Conservation (phyloP, 2,113 vertebrate species). For the Aldabrachelys gigantea region DNA sequence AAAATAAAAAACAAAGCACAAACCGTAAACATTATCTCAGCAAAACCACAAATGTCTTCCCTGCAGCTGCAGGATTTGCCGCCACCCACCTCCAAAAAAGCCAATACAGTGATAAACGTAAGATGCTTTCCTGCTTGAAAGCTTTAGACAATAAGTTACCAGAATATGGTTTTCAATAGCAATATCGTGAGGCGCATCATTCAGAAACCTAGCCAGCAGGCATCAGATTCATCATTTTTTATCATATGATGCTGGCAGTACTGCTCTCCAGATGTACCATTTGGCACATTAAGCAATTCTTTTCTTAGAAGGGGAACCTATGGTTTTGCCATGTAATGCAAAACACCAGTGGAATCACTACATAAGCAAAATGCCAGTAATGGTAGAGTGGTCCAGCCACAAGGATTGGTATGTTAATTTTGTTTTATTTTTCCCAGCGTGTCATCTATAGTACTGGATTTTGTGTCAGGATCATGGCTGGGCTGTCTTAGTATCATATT, state of each 20-base stretch:
- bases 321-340: slow-evolving; percentile 78
- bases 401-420: slow-evolving; percentile 87
- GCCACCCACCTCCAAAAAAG: slow-evolving; percentile 77
- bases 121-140: slow-evolving; percentile 70
- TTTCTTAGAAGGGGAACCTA: slow-evolving; percentile 76
- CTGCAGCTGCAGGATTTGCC: slow-evolving; percentile 62
- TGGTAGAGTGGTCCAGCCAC: slow-evolving; percentile 87
- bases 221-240: slow-evolving; percentile 61
- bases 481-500: slow-evolving; percentile 59
- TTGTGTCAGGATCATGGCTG: slow-evolving; percentile 53
- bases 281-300: slow-evolving; percentile 81
- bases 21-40: slow-evolving; percentile 81
- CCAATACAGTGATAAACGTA: slow-evolving; percentile 79
- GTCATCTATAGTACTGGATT: slow-evolving; percentile 72
- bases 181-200: slow-evolving; percentile 73
- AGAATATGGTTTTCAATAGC: slow-evolving; percentile 70
- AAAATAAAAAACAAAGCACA: slow-evolving; percentile 81
- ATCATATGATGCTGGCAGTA: slow-evolving; percentile 75
- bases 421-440: slow-evolving; percentile 84
- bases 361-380: slow-evolving; percentile 91
- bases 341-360: slow-evolving; percentile 90
- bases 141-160: slow-evolving; percentile 34
- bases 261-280: slow-evolving; percentile 84
- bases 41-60: slow-evolving; percentile 74
- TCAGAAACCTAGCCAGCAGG: slow-evolving; percentile 67